Evolutionary conservation across 2,113 vertebrate species (phyloP), one percentile per base, ranked within the genome.

Genomic region (Pelodiscus sinensis): DNA sequence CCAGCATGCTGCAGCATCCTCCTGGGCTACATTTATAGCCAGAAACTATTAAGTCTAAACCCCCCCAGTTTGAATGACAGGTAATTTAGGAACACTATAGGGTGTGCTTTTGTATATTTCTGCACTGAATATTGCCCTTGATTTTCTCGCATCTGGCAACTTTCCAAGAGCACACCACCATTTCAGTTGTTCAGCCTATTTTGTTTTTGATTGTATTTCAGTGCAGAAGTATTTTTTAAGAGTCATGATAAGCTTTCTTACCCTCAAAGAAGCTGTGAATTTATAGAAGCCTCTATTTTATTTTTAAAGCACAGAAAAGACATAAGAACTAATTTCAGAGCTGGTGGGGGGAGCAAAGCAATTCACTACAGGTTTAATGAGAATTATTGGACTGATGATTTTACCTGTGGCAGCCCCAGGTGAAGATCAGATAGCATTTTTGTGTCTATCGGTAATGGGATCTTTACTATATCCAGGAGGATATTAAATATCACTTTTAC

Each of bases 31-130:
- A n/a, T 84, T 94, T 94, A 75, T 93, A 94, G 73, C 95, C 96
- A 92, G 87, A 92, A 96, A 89, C 24, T 84, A 96, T 94, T 94
- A 95, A 96, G 95, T 58, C 89, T 85, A 79, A 94, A 93, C 27
- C 92, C 93, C 68, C 79, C 84, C 93, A 85, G 80, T 92, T 85
- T 97, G 96, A 97, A 87, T 95, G 97, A 95, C 96, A 97, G 94
- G 93, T 96, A 96, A 97, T 97, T 97, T 94, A 89, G 90, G 91
- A 96, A 88, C 75, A 1, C 92, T 90, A 81, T 90, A 92, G 94
- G 94, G 86, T 90, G 89, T 81, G 85, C 86, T 71, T 94, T 93
- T 89, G 79, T 94, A 51, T 62, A 57, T 78, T 84, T 84, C 95
- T 92, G 4, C 55, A 79, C 85, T 79, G 77, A 95, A 85, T 16